These are phyloP conservation scores for Halcyon badia DNA, from an alignment of 2,797 vertebrate genomes.

Conservation along the genomic window DNA sequence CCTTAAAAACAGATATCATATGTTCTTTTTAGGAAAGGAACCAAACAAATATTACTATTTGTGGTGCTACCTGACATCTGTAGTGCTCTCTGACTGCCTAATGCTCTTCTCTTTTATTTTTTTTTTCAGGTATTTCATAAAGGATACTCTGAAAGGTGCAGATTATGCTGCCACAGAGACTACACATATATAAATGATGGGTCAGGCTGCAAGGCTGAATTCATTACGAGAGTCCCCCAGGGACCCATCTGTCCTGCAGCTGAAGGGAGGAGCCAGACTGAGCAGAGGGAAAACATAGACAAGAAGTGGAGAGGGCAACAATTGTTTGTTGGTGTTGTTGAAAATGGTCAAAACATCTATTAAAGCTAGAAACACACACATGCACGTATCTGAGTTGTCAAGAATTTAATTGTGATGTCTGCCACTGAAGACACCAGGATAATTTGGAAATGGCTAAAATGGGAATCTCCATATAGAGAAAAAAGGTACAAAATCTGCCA, in stretches of 20 bases:
- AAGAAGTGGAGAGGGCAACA: not conserved
- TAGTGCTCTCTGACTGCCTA: not conserved
- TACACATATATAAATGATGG: not conserved
- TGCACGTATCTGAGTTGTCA: not conserved
- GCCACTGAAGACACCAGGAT: not conserved
- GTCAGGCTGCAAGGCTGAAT: constrained; percentile 17
- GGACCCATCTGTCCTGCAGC: constrained; percentile 11
- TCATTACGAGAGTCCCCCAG: not conserved
- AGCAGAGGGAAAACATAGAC: not conserved
- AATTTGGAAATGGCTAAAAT: not conserved
- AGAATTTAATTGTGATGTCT: not conserved
- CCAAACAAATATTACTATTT: not conserved
- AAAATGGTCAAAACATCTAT: not conserved
- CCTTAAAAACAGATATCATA: not conserved
- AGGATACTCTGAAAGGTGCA: not conserved
- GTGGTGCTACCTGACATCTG: not conserved
- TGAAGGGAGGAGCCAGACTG: not conserved
- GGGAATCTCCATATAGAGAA: not conserved
- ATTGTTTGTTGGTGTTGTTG: not conserved
- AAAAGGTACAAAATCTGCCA: not conserved
- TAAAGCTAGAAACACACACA: not conserved
- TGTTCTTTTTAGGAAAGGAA: not conserved
- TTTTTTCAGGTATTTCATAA: not conserved
- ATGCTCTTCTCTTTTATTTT: not conserved
- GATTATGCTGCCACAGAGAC: not conserved